Conservation (phyloP, 2,113 vertebrate species). For the Cervus canadensis region DNA sequence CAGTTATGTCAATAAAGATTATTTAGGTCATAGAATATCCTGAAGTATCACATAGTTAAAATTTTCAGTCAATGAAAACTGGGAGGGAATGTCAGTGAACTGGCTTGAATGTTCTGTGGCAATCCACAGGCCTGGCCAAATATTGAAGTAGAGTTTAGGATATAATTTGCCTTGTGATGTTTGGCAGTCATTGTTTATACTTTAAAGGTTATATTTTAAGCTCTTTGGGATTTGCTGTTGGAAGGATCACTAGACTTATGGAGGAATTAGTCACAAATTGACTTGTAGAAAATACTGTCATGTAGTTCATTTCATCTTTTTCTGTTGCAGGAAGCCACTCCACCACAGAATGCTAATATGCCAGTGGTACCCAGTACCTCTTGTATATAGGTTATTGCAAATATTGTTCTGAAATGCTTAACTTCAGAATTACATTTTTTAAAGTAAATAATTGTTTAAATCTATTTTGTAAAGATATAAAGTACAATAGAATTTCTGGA, state of each 20-base stretch:
- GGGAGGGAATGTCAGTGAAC: slow-evolving; percentile 70
- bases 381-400: slow-evolving; percentile 92
- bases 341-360: slow-evolving; percentile 82
- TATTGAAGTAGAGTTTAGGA: slow-evolving; percentile 80
- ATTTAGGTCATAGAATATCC: slow-evolving; percentile 74
- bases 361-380: slow-evolving; percentile 89
- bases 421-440: slow-evolving; percentile 91
- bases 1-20: slow-evolving; percentile 78
- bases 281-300: slow-evolving; percentile 81
- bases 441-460: slow-evolving; percentile 93
- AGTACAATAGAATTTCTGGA: slow-evolving; percentile 91
- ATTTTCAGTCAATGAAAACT: slow-evolving; percentile 69
- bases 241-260: slow-evolving; percentile 81
- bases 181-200: slow-evolving; percentile 79
- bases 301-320: slow-evolving; percentile 81
- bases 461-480: slow-evolving; percentile 96
- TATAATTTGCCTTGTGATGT: slow-evolving; percentile 80
- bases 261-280: slow-evolving; percentile 77
- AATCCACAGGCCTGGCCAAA: slow-evolving; percentile 76
- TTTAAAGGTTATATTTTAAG: slow-evolving; percentile 80
- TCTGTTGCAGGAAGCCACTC: slow-evolving; percentile 84
- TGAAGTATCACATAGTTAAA: slow-evolving; percentile 76
- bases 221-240: slow-evolving; percentile 79
- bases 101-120: slow-evolving; percentile 77
- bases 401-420: slow-evolving; percentile 91